Evolutionary conservation across 2,888 invertebrate genomes (phyloP).

Genomic region (Onchidella celtica): DNA sequence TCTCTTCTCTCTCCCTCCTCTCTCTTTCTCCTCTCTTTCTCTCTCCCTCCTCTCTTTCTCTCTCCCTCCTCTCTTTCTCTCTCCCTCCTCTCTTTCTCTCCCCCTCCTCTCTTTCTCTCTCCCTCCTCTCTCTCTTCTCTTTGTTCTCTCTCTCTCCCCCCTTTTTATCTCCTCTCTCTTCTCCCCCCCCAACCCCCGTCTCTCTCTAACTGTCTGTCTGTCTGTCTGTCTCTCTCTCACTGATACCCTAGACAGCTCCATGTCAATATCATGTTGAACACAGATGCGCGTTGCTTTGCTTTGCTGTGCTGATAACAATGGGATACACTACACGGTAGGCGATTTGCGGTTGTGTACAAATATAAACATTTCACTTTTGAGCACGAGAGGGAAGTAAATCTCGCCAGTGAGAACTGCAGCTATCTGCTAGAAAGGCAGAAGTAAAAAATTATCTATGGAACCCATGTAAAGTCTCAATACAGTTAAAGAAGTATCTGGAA

Average conservation of each 20-base stretch:
- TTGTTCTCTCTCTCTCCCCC: not conserved
- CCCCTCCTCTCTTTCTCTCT: not conserved
- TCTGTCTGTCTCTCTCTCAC: not conserved
- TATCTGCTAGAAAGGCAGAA: too few relatives aligned
- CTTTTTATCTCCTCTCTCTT: not conserved
- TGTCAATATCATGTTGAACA: too few relatives aligned
- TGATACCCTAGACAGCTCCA: not conserved
- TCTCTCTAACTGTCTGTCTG: conserved; percentile 32
- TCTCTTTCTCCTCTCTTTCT: not conserved
- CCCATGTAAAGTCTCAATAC: too few relatives aligned
- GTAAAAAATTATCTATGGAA: too few relatives aligned
- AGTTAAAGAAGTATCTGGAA: too few relatives aligned
- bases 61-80: not conserved
- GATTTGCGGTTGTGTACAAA: too few relatives aligned
- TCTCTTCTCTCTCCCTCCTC: not conserved
- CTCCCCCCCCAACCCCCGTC: not conserved
- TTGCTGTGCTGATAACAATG: too few relatives aligned
- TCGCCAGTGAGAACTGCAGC: too few relatives aligned
- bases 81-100: not conserved
- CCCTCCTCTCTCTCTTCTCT: not conserved
- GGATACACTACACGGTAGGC: too few relatives aligned
- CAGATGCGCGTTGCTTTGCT: too few relatives aligned
- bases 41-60: not conserved
- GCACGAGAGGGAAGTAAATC: too few relatives aligned
- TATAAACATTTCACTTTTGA: too few relatives aligned